Percentiles rank a stretch among this genome's conserved stretches.
These are phyloP conservation scores for Indicator indicator DNA, from an alignment of 2,113 vertebrate species.

Conservation along the genomic window DNA sequence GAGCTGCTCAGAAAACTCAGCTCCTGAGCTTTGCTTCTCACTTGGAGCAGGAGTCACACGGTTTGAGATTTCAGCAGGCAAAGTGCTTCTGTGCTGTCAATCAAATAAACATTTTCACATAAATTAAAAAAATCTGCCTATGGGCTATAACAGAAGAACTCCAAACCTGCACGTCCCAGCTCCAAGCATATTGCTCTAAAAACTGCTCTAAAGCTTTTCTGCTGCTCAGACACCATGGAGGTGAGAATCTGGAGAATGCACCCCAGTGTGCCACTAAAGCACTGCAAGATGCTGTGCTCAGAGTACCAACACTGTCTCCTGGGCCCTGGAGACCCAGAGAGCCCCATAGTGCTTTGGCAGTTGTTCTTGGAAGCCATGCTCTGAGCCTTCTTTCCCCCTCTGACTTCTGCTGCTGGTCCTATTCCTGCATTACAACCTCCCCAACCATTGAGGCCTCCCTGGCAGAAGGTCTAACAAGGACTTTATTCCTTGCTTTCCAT, in stretches of 20 bases:
- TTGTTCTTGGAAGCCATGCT: neutral
- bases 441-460: neutral
- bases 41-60: neutral
- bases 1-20: neutral
- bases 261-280: neutral
- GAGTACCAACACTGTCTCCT: neutral
- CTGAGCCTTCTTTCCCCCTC: neutral
- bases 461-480: neutral
- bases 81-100: neutral
- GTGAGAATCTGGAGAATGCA: neutral
- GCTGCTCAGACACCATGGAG: neutral
- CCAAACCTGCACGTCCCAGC: neutral
- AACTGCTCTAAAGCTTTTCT: neutral
- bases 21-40: neutral
- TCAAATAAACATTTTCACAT: neutral
- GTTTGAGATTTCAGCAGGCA: neutral
- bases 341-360: rapidly evolving
- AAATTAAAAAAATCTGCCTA: conserved; percentile 25
- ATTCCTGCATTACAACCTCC: neutral
- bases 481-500: neutral
- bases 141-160: neutral
- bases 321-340: neutral
- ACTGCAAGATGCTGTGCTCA: neutral
- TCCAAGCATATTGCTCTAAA: neutral
- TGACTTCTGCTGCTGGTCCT: neutral